phyloP scores from a whole-genome alignment of 1,140 invertebrate genomes.

The Eciton burchellii region DNA sequence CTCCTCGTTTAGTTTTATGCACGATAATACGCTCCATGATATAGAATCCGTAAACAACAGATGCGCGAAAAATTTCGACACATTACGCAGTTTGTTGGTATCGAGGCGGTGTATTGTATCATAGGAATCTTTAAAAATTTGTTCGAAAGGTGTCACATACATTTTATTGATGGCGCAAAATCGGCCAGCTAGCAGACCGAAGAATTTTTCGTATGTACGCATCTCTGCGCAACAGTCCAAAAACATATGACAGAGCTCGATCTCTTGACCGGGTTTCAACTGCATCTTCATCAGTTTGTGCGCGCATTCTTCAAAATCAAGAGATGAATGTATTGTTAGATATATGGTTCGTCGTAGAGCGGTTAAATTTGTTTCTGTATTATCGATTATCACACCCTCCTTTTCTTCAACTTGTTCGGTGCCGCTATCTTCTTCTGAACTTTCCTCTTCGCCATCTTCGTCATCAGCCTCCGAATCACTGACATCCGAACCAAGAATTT shows the following conservation, averaged over 20 bases:
- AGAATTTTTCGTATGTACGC: slow-evolving; percentile 99
- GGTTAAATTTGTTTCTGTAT: slow-evolving; percentile 98
- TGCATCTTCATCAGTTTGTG: slow-evolving; percentile 99
- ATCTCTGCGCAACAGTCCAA: slow-evolving; percentile 99
- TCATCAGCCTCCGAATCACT: slow-evolving; percentile 86
- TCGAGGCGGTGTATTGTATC: slow-evolving; percentile 97
- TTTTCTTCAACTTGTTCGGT: slow-evolving; percentile 85
- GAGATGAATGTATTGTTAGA: slow-evolving; percentile 98
- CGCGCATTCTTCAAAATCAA: slow-evolving; percentile 99
- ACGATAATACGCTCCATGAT: slow-evolving; percentile 95
- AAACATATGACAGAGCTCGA: slow-evolving; percentile 99
- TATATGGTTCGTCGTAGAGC: slow-evolving; percentile 98
- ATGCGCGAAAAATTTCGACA: slow-evolving; percentile 99
- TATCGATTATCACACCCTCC: slow-evolving; percentile 94
- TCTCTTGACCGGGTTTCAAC: slow-evolving; percentile 96
- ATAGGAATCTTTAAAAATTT: slow-evolving; percentile 98
- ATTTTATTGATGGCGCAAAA: slow-evolving; percentile 97
- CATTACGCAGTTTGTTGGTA: slow-evolving; percentile 98
- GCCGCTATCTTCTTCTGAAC: slow-evolving; percentile 86
- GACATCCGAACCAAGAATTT: slow-evolving; percentile 92
- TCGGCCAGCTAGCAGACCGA: slow-evolving; percentile 95
- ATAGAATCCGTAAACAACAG: slow-evolving; percentile 98
- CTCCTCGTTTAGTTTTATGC: slow-evolving; percentile 97
- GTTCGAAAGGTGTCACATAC: slow-evolving; percentile 96
- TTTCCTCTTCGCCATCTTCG: slow-evolving; percentile 88